These are phyloP conservation scores for Babylonia areolata DNA, from an alignment of 1,140 invertebrate genomes.

Conservation along the genomic window DNA sequence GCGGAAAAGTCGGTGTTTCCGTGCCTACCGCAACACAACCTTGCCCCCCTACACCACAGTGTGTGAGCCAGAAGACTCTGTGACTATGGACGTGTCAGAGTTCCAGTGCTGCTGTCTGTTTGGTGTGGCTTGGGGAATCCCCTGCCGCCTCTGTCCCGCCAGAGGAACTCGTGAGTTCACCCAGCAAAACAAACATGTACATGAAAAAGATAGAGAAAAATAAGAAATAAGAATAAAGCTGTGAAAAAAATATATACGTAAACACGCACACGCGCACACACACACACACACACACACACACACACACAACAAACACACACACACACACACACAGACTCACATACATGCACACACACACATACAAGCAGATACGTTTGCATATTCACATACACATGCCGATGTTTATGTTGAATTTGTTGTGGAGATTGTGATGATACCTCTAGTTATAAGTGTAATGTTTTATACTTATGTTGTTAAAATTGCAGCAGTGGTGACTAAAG, in stretches of 20 bases:
- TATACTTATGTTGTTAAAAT: too few relatives aligned
- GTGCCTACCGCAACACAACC: conserved; percentile 80
- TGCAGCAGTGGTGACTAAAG: too few relatives aligned
- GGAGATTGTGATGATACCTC: too few relatives aligned
- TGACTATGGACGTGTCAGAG: conserved; percentile 87
- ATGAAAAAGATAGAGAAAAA: too few relatives aligned
- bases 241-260: too few relatives aligned
- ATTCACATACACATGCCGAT: not conserved
- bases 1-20: conserved; percentile 88
- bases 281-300: not conserved
- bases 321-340: not conserved
- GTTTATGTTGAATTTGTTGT: too few relatives aligned
- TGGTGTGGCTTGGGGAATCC: conserved; percentile 86
- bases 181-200: too few relatives aligned
- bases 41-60: conserved; percentile 66
- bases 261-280: not conserved
- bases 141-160: conserved; percentile 86
- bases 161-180: conserved; percentile 3
- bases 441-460: too few relatives aligned
- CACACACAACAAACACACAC: not conserved
- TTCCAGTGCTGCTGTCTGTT: conserved; percentile 93
- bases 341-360: not conserved
- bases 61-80: conserved; percentile 81
- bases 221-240: too few relatives aligned
- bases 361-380: not conserved